Evolutionary conservation across 2,113 vertebrate genomes (phyloP).

Genomic region (Sinocyclocheilus rhinocerous): DNA sequence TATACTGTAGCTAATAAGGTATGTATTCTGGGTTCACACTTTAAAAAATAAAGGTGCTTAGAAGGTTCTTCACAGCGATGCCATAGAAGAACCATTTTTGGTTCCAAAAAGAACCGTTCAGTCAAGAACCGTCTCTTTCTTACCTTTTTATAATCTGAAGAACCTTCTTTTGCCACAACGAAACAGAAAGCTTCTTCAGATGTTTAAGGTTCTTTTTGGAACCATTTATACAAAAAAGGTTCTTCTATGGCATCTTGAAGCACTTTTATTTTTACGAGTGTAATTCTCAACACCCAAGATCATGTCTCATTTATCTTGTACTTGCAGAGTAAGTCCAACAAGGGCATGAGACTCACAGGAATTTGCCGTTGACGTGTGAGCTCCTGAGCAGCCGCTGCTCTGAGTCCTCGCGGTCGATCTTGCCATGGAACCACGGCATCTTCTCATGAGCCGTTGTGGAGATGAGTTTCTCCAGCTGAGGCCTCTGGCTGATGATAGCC

Average conservation of each 20-base stretch:
- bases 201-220: no score
- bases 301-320: neutral
- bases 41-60: no score
- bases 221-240: no score
- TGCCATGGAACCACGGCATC: constrained; percentile 97
- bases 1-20: neutral
- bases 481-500: constrained; percentile 96
- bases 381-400: constrained; percentile 84
- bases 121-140: no score
- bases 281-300: neutral
- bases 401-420: constrained; percentile 84
- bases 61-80: no score
- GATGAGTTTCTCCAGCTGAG: constrained; percentile 93
- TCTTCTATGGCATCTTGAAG: no score
- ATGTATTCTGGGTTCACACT: neutral
- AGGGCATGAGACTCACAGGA: constrained; percentile 81
- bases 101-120: neutral
- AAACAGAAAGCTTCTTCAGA: no score
- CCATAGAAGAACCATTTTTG: no score
- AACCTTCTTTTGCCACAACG: no score
- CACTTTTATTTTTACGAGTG: neutral
- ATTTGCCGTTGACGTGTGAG: constrained; percentile 83
- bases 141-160: no score
- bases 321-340: neutral
- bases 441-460: constrained; percentile 92